Evolutionary conservation across 2,113 vertebrate genomes (phyloP).

Genomic region (Agapornis roseicollis): DNA sequence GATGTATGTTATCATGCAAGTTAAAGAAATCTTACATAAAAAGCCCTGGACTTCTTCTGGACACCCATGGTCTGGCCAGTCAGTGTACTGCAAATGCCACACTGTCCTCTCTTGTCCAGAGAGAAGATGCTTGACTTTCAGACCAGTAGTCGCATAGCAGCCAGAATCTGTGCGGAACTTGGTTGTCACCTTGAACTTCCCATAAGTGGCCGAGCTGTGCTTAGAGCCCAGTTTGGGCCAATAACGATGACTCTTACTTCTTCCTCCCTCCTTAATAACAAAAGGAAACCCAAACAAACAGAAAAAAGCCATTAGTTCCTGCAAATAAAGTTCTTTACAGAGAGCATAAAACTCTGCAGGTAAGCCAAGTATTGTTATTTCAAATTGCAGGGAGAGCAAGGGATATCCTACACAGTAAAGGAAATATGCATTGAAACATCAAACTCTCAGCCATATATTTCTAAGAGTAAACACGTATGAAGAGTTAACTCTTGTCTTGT

Average conservation of each 20-base stretch:
- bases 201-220: constrained; percentile 85
- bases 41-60: constrained; percentile 93
- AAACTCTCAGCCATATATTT: background rate
- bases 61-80: constrained; percentile 89
- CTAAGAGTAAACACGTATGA: background rate
- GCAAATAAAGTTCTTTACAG: background rate
- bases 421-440: background rate
- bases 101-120: constrained; percentile 84
- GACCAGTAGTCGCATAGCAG: constrained; percentile 85
- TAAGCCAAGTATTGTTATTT: background rate
- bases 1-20: background rate
- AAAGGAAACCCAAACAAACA: background rate
- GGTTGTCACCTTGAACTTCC: constrained; percentile 87
- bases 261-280: constrained; percentile 78
- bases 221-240: constrained; percentile 87
- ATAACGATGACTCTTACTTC: constrained; percentile 84
- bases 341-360: background rate
- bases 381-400: background rate
- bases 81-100: constrained; percentile 87
- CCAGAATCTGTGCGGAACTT: constrained; percentile 87
- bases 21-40: constrained; percentile 80
- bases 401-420: background rate
- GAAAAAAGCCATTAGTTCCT: background rate
- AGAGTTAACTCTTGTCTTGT: background rate
- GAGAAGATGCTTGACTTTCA: constrained; percentile 86